phyloP scores from a whole-genome alignment of 2,888 invertebrate species.

The Acrobasis suavella region DNA sequence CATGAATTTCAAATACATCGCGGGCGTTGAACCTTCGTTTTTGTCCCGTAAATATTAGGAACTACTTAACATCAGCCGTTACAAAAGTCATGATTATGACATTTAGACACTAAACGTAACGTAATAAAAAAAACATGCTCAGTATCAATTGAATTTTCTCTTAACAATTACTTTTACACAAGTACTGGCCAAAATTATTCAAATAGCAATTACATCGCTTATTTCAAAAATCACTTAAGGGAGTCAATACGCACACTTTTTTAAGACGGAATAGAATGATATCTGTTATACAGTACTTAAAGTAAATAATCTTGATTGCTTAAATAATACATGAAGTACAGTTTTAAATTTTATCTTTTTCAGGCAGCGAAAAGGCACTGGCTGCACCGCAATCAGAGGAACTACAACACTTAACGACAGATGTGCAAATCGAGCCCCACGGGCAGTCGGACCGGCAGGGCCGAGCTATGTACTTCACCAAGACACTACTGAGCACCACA shows the following conservation, averaged over 20 bases:
- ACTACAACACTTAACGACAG: slow-evolving; percentile 53
- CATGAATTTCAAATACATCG: slow-evolving; percentile 27
- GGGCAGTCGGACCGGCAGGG: slow-evolving; percentile 56
- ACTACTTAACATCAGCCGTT: neutral
- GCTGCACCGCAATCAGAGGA: slow-evolving; percentile 70
- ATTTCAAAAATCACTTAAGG: too few relatives aligned
- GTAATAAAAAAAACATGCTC: neutral
- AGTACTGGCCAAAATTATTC: neutral
- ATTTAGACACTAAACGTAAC: too few relatives aligned
- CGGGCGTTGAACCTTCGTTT: slow-evolving; percentile 27
- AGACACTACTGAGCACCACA: slow-evolving; percentile 50
- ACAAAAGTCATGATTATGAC: too few relatives aligned
- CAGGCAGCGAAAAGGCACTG: slow-evolving; percentile 55
- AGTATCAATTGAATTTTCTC: neutral
- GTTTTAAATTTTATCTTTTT: slow-evolving; percentile 39
- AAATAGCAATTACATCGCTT: neutral
- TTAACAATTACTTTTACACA: too few relatives aligned
- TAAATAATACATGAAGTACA: too few relatives aligned
- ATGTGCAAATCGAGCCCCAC: slow-evolving; percentile 46
- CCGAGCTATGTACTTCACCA: slow-evolving; percentile 71
- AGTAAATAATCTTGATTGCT: neutral
- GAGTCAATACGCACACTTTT: too few relatives aligned
- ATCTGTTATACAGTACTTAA: neutral
- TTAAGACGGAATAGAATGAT: neutral
- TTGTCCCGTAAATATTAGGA: slow-evolving; percentile 13